phyloP scores from a whole-genome alignment of 2,797 vertebrate genomes.

The Platalea minor region DNA sequence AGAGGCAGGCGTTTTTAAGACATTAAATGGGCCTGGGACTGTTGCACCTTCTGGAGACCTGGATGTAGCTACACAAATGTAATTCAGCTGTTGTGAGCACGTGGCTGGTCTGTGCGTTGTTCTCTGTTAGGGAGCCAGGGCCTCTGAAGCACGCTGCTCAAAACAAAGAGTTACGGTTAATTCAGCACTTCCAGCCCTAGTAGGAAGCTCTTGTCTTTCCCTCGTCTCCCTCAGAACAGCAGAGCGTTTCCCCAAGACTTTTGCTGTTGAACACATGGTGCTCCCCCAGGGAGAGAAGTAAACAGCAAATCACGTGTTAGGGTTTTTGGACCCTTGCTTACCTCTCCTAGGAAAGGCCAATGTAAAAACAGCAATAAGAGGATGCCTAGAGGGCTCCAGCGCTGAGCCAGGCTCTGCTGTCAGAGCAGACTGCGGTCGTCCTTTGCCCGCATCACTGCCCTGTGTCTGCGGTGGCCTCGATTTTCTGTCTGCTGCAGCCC shows the following conservation, averaged over 20 bases:
- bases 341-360: background rate
- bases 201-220: background rate
- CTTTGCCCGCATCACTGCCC: background rate
- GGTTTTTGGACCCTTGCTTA: background rate
- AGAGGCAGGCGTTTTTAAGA: background rate
- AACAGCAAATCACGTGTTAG: background rate
- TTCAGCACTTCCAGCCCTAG: background rate
- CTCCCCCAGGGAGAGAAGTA: background rate
- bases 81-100: background rate
- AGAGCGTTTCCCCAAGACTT: background rate
- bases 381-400: background rate
- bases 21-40: background rate
- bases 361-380: background rate
- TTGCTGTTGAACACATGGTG: background rate
- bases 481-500: background rate
- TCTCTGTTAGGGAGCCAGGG: background rate
- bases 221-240: background rate
- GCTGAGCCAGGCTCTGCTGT: background rate
- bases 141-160: background rate
- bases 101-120: background rate
- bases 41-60: background rate
- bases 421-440: background rate
- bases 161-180: background rate
- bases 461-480: rapidly evolving
- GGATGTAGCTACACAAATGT: background rate